These are phyloP conservation scores for Myrmecobius fasciatus DNA, from an alignment of 2,113 vertebrate species.

Conservation along the genomic window DNA sequence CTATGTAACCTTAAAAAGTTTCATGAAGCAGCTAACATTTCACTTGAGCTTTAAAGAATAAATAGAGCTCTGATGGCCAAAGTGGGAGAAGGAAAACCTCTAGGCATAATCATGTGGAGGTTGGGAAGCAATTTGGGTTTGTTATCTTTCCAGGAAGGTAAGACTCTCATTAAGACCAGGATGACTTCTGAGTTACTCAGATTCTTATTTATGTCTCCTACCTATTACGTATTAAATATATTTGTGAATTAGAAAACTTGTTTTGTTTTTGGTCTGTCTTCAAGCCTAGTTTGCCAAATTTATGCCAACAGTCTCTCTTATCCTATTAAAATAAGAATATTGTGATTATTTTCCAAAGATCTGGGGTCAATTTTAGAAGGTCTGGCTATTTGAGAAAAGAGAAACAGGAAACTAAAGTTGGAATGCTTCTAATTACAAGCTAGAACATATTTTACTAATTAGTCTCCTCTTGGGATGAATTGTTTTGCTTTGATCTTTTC, in stretches of 20 bases:
- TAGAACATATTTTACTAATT: conserved; percentile 13
- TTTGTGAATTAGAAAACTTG: not conserved
- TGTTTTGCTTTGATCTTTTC: conserved; percentile 41
- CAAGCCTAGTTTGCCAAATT: not conserved
- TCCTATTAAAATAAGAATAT: not conserved
- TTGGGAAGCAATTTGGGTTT: not conserved
- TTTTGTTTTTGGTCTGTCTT: not conserved
- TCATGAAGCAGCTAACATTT: too few species aligned
- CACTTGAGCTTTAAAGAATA: not conserved
- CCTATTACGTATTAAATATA: not conserved
- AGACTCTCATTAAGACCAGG: not conserved
- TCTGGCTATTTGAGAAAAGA: not conserved
- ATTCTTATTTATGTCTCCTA: not conserved
- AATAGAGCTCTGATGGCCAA: not conserved
- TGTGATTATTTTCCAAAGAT: not conserved
- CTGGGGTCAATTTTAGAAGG: not conserved
- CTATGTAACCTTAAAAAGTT: too few species aligned
- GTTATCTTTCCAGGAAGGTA: not conserved
- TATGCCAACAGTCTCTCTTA: not conserved
- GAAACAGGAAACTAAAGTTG: not conserved
- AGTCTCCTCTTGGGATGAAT: not conserved
- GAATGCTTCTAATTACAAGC: conserved; percentile 1
- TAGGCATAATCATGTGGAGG: not conserved
- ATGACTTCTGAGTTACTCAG: not conserved
- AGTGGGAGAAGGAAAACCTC: not conserved